Evolutionary conservation across 2,797 vertebrate species (phyloP).

Genomic region (Poliocrania exsul): DNA sequence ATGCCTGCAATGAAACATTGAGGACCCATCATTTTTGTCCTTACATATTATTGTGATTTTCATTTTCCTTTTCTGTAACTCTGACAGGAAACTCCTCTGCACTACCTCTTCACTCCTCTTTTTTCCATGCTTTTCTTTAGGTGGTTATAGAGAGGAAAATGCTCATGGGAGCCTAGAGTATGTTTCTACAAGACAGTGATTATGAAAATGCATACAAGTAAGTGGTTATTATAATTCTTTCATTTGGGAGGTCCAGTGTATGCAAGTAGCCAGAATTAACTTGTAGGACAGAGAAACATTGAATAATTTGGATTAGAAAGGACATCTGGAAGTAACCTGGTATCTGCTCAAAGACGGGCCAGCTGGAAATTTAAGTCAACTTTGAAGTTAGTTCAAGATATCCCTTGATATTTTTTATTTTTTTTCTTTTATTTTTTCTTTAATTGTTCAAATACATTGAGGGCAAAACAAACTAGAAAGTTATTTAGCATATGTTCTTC

Average conservation of each 20-base stretch:
- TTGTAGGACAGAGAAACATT: background rate
- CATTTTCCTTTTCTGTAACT: background rate
- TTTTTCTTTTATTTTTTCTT: background rate
- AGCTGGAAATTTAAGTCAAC: background rate
- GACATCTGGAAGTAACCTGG: background rate
- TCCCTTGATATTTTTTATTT: background rate
- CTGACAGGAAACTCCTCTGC: background rate
- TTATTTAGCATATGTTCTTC: slow-evolving; percentile 46
- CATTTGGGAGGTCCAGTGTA: background rate
- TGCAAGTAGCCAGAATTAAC: background rate
- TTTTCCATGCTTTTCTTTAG: background rate
- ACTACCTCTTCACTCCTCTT: background rate
- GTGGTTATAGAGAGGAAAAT: background rate
- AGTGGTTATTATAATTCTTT: background rate
- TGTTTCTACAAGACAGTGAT: background rate
- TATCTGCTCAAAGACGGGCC: background rate
- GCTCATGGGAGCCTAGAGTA: background rate
- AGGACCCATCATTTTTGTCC: background rate
- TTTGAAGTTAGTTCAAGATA: background rate
- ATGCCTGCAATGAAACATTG: background rate
- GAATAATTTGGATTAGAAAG: background rate
- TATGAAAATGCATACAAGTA: background rate
- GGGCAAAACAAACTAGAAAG: slow-evolving; percentile 33
- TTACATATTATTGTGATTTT: background rate
- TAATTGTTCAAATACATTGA: slow-evolving; percentile 3